Conservation (phyloP, 2,888 invertebrate genomes). For the Drosophila suboccidentalis region DNA sequence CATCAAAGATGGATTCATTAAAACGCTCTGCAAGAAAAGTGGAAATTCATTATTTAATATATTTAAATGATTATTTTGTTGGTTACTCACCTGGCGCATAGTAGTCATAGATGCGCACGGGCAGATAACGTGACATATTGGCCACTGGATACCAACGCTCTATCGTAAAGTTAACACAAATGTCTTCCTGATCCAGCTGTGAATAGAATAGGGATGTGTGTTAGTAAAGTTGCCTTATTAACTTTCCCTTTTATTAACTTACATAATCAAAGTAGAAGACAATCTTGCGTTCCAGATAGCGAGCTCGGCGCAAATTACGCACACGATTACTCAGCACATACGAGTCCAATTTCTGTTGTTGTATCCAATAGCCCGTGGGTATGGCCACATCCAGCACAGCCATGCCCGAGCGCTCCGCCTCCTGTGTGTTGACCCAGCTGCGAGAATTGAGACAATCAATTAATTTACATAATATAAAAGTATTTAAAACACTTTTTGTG, state of each 20-base stretch:
- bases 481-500: not conserved
- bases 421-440: slow-evolving; percentile 92
- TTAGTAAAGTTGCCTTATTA: not conserved
- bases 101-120: slow-evolving; percentile 96
- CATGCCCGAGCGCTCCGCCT: slow-evolving; percentile 94
- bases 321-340: slow-evolving; percentile 93
- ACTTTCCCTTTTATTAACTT: slow-evolving; percentile 83
- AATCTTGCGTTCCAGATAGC: slow-evolving; percentile 92
- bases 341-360: slow-evolving; percentile 94
- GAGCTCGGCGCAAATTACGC: slow-evolving; percentile 93
- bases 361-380: slow-evolving; percentile 96
- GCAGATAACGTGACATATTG: slow-evolving; percentile 97
- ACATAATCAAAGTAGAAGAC: slow-evolving; percentile 97
- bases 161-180: slow-evolving; percentile 96
- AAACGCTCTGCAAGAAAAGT: slow-evolving; percentile 90
- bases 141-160: slow-evolving; percentile 98
- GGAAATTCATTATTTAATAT: not conserved
- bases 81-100: slow-evolving; percentile 94
- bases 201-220: not conserved
- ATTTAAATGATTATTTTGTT: not conserved
- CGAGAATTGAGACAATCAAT: not conserved
- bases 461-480: not conserved
- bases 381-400: slow-evolving; percentile 94
- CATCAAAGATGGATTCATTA: slow-evolving; percentile 96
- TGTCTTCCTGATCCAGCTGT: slow-evolving; percentile 93